Evolutionary conservation across 2,113 vertebrate genomes (phyloP).

Genomic region (Urocynchramus pylzowi): DNA sequence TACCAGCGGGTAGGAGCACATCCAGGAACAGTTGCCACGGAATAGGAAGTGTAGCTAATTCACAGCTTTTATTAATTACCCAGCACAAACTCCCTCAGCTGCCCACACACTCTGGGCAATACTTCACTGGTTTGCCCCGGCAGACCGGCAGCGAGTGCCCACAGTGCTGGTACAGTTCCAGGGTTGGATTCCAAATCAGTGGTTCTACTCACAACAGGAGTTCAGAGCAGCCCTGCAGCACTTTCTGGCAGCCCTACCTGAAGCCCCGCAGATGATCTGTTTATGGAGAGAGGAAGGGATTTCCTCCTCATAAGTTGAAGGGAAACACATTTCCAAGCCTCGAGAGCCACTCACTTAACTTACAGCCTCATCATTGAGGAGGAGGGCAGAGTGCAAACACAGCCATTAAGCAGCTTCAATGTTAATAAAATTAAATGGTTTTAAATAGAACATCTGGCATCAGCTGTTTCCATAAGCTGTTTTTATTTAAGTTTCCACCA

Average conservation of each 20-base stretch:
- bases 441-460: slow-evolving; percentile 7
- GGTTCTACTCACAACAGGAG: neutral
- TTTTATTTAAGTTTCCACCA: slow-evolving; percentile 3
- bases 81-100: neutral
- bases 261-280: neutral
- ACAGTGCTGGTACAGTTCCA: rapidly evolving
- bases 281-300: slow-evolving; percentile 22
- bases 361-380: neutral
- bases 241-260: neutral
- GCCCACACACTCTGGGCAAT: neutral
- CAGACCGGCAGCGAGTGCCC: rapidly evolving
- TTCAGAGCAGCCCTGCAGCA: neutral
- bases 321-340: slow-evolving; percentile 1
- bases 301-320: neutral
- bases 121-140: rapidly evolving
- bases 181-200: neutral
- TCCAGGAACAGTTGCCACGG: neutral
- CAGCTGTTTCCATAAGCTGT: neutral
- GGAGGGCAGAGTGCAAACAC: neutral
- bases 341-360: neutral
- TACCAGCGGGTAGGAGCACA: rapidly evolving
- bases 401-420: neutral
- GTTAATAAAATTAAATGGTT: slow-evolving; percentile 13
- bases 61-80: neutral
- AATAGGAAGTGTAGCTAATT: neutral